Base-by-base conservation (phyloP, 2,113 vertebrate genomes). In the Percopsis transmontana region DNA sequence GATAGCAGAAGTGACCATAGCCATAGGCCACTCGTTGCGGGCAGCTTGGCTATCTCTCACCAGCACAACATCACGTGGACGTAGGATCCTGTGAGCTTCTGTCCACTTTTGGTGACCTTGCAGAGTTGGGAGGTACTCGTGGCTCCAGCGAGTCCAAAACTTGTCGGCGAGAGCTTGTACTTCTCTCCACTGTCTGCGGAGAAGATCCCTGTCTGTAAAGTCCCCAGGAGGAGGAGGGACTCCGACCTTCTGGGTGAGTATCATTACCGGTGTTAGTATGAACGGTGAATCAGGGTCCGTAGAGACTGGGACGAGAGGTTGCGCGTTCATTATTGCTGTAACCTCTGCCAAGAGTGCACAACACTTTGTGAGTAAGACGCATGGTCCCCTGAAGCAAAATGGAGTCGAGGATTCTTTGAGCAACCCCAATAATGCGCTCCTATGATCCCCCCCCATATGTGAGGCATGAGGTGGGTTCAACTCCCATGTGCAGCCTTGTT, bases 101-200 rank as follows among this genome's bases (percentile, higher is more conserved):
- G 33, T 66, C 56, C 73, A 70, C 16, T 66, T 70, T 8, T 56
- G 40, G 12, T 12, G 1, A 41, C 11, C 62, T 50, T 70, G 66
- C 9, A 64, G 27, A 7, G 58, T 38, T 41, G 40, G 40, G 40
- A 64, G 38, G 50, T 56, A 72, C 16, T 41, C 55, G 0, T 14
- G 8, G n/a, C 50, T 70, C 40, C 40, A 41, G 40, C 12, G 33
- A 11, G 41, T 1, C 68, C 68, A 76, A 21, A 76, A 80, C 55
- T 45, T 18, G 39, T 76, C 68, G 2, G 63, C 58, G 19, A 80
- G 64, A 51, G 48, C 56, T 15, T 76, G 77, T 10, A 76, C 68
- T 11, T 68, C 55, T 52, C 45, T 75, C 77, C 72, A 80, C 23
- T 80, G 67, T 18, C 52, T 67, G 20, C 27, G 53, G 27, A 41